phyloP scores from a whole-genome alignment of 2,888 invertebrate genomes.

The Elmis aenea region DNA sequence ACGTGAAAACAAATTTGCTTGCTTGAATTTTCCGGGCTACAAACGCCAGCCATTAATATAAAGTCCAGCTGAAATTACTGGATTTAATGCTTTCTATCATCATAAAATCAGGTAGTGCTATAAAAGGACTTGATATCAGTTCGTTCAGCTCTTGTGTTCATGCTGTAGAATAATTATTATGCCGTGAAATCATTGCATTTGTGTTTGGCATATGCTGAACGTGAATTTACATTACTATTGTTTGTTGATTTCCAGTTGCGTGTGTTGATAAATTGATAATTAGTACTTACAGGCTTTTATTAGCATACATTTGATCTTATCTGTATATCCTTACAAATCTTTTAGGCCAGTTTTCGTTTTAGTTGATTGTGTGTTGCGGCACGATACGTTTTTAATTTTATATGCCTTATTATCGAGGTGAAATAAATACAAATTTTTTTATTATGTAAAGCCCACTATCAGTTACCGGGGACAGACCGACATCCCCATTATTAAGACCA shows the following conservation, averaged over 20 bases:
- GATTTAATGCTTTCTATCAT: conserved; percentile 33
- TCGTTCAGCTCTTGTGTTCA: conserved; percentile 29
- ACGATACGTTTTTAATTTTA: too few species aligned
- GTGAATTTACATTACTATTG: conserved; percentile 21
- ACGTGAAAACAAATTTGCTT: too few species aligned
- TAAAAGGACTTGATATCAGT: conserved; percentile 36
- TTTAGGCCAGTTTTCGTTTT: too few species aligned
- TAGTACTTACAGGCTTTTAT: conserved; percentile 11
- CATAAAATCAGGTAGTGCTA: conserved; percentile 36
- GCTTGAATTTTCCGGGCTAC: conserved; percentile 31
- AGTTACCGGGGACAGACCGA: too few species aligned
- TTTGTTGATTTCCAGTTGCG: conserved; percentile 20
- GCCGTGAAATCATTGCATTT: conserved; percentile 27
- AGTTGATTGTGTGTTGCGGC: too few species aligned
- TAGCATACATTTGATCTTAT: conserved; percentile 11
- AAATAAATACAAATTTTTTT: too few species aligned
- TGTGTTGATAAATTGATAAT: conserved; percentile 19
- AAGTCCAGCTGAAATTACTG: conserved; percentile 31
- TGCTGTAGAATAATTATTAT: conserved; percentile 35
- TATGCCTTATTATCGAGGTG: too few species aligned
- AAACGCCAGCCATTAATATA: conserved; percentile 34
- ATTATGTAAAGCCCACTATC: too few species aligned
- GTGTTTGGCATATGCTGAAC: conserved; percentile 22
- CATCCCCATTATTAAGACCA: too few species aligned
- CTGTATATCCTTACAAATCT: too few species aligned